Conservation (phyloP, 2,113 vertebrate species). For the human region DNA sequence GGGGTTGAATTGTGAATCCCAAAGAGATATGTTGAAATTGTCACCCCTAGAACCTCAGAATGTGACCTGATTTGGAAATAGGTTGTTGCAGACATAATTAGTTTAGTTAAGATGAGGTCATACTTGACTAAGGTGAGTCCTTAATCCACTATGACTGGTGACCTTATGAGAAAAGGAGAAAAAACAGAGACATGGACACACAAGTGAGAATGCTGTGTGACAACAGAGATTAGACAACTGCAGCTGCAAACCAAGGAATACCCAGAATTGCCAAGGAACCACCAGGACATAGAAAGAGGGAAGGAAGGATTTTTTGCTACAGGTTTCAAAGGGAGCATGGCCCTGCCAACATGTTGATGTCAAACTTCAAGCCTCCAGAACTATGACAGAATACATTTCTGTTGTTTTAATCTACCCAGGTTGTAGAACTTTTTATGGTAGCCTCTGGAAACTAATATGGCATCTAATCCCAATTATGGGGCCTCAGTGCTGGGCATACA, state of each 20-base stretch:
- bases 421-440: not conserved
- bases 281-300: not conserved
- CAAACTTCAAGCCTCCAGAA: not conserved
- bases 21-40: not conserved
- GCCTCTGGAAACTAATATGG: not conserved
- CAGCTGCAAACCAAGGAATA: not conserved
- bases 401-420: too few species aligned
- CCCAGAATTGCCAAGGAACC: not conserved
- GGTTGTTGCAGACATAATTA: not conserved
- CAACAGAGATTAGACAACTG: not conserved
- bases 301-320: accelerated
- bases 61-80: not conserved
- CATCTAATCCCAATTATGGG: too few species aligned
- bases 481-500: too few species aligned
- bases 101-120: not conserved
- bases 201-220: accelerated
- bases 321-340: not conserved
- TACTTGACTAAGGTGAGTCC: not conserved
- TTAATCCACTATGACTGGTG: not conserved
- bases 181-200: not conserved
- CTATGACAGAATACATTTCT: not conserved
- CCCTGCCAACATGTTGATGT: not conserved
- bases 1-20: not conserved
- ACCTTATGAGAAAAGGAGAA: not conserved
- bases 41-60: not conserved